Evolutionary conservation across 2,113 vertebrate genomes (phyloP).

Genomic region (Notarius lentiginosus): DNA sequence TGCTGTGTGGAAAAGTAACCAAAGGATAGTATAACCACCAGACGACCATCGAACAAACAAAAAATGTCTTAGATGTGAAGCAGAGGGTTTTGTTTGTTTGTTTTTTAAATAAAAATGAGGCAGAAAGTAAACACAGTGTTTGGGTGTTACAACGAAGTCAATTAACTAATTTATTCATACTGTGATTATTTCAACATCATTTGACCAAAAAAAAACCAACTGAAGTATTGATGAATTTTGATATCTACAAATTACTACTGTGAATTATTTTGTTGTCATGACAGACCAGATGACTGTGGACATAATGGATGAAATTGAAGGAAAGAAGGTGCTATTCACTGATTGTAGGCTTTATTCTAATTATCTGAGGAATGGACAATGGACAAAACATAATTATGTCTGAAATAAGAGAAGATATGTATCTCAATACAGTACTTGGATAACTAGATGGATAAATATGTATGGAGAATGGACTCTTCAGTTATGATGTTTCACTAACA

Average conservation of each 20-base stretch:
- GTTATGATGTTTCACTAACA: neutral
- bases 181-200: neutral
- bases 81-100: neutral
- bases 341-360: conserved; percentile 34
- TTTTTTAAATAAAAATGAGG: neutral
- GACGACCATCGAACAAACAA: neutral
- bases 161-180: neutral
- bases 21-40: neutral
- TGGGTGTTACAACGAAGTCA: neutral
- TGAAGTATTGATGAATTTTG: neutral
- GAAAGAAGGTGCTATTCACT: conserved; percentile 34
- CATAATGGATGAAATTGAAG: neutral
- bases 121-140: neutral
- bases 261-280: conserved; percentile 13
- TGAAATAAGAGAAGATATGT: neutral
- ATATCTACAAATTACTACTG: neutral
- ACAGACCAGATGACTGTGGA: conserved; percentile 47
- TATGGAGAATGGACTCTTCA: neutral
- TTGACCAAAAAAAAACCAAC: neutral
- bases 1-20: neutral
- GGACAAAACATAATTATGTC: neutral
- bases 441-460: neutral
- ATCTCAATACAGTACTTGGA: neutral
- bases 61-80: neutral
- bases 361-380: conserved; percentile 26